Evolutionary conservation across 2,888 invertebrate genomes (phyloP).

Genomic region (Lycocerus yunnanus): DNA sequence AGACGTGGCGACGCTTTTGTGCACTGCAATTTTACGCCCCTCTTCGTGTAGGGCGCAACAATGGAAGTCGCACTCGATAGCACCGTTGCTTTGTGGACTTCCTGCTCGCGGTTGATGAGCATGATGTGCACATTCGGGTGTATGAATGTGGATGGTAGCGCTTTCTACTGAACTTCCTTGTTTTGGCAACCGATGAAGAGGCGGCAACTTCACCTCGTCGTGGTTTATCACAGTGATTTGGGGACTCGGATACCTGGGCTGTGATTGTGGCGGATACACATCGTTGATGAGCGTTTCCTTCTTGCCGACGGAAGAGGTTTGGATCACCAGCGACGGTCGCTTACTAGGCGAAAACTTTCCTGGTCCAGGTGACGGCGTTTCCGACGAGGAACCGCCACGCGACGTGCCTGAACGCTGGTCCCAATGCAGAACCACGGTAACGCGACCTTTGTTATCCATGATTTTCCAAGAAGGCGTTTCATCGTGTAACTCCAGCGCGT

Average conservation of each 20-base stretch:
- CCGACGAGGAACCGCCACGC: conserved; percentile 58
- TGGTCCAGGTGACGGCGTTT: conserved; percentile 60
- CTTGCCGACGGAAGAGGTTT: conserved; percentile 65
- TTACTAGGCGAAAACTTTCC: conserved; percentile 63
- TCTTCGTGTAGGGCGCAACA: conserved; percentile 94
- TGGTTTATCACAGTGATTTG: conserved; percentile 95
- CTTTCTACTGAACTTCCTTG: conserved; percentile 72
- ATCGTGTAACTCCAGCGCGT: conserved; percentile 93
- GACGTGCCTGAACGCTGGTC: conserved; percentile 79
- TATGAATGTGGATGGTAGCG: conserved; percentile 79
- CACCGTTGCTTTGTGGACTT: conserved; percentile 64
- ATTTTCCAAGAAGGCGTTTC: conserved; percentile 98
- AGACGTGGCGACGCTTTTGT: conserved; percentile 90
- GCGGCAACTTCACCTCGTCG: conserved; percentile 70
- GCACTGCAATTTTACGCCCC: conserved; percentile 87
- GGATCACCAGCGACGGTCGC: conserved; percentile 74
- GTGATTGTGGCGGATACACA: conserved; percentile 48
- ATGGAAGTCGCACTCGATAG: conserved; percentile 89
- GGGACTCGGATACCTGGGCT: conserved; percentile 63
- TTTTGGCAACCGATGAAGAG: conserved; percentile 57
- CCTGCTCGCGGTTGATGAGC: conserved; percentile 68
- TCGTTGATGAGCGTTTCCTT: conserved; percentile 65
- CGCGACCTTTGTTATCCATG: conserved; percentile 97
- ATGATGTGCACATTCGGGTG: conserved; percentile 80
- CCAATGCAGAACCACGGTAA: conserved; percentile 96